Evolutionary conservation across 2,113 vertebrate species (phyloP), one percentile per base, ranked within the genome.

Genomic region (Equus quagga): DNA sequence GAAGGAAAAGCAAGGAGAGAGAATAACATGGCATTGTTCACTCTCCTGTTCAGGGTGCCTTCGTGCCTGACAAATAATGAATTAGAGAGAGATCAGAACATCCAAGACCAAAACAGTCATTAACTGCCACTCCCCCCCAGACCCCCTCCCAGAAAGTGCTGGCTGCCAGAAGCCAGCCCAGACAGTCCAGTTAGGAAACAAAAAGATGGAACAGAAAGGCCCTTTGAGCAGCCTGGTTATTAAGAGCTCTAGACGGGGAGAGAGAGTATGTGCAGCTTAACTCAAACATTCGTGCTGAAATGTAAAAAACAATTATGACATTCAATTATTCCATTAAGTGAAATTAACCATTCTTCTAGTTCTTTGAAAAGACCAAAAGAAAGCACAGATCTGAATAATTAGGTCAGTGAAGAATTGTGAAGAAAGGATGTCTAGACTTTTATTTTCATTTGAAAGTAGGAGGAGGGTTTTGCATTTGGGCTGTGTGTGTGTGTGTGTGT

Each of bases 401-500:
- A 99, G 98, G 98, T 99, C 98, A 99, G 98, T 96, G 95, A 98
- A 96, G 98, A 98, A 98, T 97, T 94, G 98, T 95, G 98, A 98
- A 98, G 98, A 97, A 98, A 99, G 98, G 98, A 97, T 97, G 98
- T 99, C 99, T 99, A 99, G 99, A 99, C 98, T 98, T 98, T 97
- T 99, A 98, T 99, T 99, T 99, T 98, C 98, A 41, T 98, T 98
- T 97, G 97, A 97, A 98, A 94, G 97, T 97, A 96, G 98, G 98
- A 98, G 98, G 97, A 97, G 97, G 91, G 80, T 41, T 98, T 88
- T 92, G 86, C 36, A 33, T 33, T 64, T 10, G 93, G 64, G 41
- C 88, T 11, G 31, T 96, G 51, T 41, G 51, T 69, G 72, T 70
- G 33, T 82, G 54, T 49, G 5, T 69, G 87, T 91, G 78, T 94